Evolutionary conservation across 2,888 invertebrate genomes (phyloP).

Genomic region (Drosophila mercatorum): DNA sequence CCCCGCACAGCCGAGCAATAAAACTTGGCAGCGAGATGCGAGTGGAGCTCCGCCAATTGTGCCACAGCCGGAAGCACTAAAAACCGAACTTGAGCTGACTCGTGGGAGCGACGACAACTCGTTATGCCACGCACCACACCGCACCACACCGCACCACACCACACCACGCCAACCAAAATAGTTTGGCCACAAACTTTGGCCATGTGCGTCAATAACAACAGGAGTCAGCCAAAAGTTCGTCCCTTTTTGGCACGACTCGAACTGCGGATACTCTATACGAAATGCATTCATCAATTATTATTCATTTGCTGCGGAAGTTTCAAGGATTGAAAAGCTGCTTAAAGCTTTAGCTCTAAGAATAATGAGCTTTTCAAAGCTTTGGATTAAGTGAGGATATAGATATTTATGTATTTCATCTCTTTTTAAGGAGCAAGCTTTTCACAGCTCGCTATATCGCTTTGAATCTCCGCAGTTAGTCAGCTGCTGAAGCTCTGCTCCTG

Average conservation of each 20-base stretch:
- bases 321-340: not conserved
- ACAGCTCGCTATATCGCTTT: no score
- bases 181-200: constrained; percentile 50
- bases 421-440: not conserved
- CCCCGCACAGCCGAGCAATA: constrained; percentile 31
- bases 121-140: constrained; percentile 37
- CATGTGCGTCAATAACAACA: constrained; percentile 52
- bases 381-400: no score
- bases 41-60: constrained; percentile 8
- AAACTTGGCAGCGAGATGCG: constrained; percentile 24
- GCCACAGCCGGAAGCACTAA: constrained; percentile 15
- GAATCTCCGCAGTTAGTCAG: not conserved
- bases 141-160: no score
- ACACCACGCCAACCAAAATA: constrained; percentile 31
- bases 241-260: not conserved
- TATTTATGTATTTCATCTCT: no score
- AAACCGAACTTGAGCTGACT: constrained; percentile 21
- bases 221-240: constrained; percentile 5
- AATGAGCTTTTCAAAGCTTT: not conserved
- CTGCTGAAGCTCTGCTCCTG: no score
- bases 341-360: not conserved
- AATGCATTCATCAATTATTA: not conserved
- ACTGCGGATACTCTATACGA: constrained; percentile 21
- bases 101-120: constrained; percentile 41
- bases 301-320: not conserved